These are phyloP conservation scores for Coronaproctus castanopsis DNA, from an alignment of 2,888 invertebrate genomes.

Conservation along the genomic window DNA sequence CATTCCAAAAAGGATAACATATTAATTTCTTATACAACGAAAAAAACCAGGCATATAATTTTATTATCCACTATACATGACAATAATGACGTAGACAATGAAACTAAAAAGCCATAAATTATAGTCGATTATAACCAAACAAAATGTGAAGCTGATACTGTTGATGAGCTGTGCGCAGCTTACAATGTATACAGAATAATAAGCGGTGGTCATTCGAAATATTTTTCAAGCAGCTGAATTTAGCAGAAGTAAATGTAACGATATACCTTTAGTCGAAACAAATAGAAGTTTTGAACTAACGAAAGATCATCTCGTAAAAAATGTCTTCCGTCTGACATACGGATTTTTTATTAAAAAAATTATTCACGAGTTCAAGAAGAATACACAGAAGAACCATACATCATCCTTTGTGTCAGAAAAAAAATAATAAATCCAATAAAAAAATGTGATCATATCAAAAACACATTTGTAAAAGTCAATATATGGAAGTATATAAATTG, in stretches of 20 bases:
- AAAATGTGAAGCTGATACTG: neutral
- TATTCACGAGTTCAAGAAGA: neutral
- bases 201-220: neutral
- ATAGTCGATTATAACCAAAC: neutral
- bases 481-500: no score
- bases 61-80: neutral
- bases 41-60: neutral
- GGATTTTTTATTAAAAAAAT: neutral
- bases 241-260: neutral
- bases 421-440: no score
- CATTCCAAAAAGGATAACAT: neutral
- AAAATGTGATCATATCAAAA: no score
- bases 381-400: neutral
- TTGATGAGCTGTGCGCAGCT: neutral
- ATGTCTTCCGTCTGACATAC: neutral
- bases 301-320: neutral
- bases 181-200: neutral
- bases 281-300: neutral
- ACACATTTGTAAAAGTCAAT: no score
- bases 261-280: no score
- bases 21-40: neutral
- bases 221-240: neutral
- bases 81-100: neutral
- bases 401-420: no score
- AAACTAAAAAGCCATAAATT: neutral